Base-by-base conservation (phyloP, 2,888 invertebrate genomes). In the Tenthredo livida region DNA sequence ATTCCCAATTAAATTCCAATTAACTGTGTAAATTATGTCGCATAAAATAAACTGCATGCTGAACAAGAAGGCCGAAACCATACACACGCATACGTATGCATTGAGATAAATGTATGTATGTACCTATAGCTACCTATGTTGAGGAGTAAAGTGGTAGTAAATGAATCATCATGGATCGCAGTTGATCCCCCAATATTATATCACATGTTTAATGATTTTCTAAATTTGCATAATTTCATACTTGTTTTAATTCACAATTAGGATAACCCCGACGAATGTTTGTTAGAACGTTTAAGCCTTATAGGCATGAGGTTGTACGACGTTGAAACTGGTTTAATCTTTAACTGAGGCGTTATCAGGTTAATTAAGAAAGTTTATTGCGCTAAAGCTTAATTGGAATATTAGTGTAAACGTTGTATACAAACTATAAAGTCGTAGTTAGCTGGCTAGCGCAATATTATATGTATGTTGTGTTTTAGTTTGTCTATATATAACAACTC, bases 281-380 rank as follows among this genome's bases (percentile, higher is more conserved):
- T 7, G 37, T 25, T 47, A 21, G 47, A 75, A 25, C 37, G 25
- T 29, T 15, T 75, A 29, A 75, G 21, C 37, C 70, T 70, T n/a
- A 70, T n/a, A 70, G 70, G 70, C 70, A 37, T n/a, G 61, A 29
- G 21, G 43, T 75, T 25, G 7, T n/a, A 29, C 43, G 15, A 54
- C 33, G 54, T 78, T 78, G 33, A 54, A 58, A 61, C 80, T 61
- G 61, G 5, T 61, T 37, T 61, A 80, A 80, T 80, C 80, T 58
- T 61, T 50, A 80, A 61, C 80, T 29, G 25, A 21, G 58, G 50
- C 61, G 80, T 80, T 80, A 80, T 80, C 80, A 37, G 33, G 29
- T 54, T 78, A 78, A 78, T 78, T 78, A 58, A 54, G 29, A n/a
- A 78, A 78, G 78, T 78, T 78, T 54, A 80, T 80, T 37, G 37